Conservation (phyloP, 2,888 invertebrate species). For the Apamea crenata region DNA sequence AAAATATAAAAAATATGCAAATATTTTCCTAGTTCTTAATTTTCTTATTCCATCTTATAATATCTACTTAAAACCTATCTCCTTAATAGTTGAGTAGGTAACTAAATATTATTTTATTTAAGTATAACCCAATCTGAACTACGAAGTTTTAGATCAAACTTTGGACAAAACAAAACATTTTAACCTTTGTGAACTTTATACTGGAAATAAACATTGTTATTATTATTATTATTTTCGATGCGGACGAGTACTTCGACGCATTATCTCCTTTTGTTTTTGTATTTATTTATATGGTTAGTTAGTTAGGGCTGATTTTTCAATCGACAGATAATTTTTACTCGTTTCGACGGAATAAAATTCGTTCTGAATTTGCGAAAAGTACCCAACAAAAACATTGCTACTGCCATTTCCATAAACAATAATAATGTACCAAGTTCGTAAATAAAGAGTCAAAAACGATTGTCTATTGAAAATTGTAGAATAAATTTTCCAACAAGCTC, state of each 20-base stretch:
- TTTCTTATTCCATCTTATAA: not conserved
- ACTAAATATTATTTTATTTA: not conserved
- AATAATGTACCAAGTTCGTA: not conserved
- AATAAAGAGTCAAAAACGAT: constrained; percentile 1
- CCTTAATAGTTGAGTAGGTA: not conserved
- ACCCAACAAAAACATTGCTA: not conserved
- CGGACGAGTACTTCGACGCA: too few relatives aligned
- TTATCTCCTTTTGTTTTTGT: too few relatives aligned
- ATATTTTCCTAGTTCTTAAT: not conserved
- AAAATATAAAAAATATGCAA: not conserved
- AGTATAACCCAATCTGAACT: not conserved
- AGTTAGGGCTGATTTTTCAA: too few relatives aligned
- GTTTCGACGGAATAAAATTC: too few relatives aligned
- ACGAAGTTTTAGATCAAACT: not conserved
- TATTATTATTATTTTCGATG: too few relatives aligned
- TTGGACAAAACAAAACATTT: not conserved
- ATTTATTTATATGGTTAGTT: too few relatives aligned
- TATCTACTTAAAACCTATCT: not conserved
- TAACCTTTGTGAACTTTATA: too few relatives aligned
- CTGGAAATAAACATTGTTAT: too few relatives aligned
- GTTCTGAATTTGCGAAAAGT: not conserved
- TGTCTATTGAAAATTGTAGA: not conserved
- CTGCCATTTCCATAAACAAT: not conserved
- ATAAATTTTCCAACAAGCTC: constrained; percentile 23
- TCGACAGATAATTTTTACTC: too few relatives aligned